Evolutionary conservation across 2,888 invertebrate species (phyloP), one percentile per base, ranked within the genome.

Genomic region (Frankliniella fusca): DNA sequence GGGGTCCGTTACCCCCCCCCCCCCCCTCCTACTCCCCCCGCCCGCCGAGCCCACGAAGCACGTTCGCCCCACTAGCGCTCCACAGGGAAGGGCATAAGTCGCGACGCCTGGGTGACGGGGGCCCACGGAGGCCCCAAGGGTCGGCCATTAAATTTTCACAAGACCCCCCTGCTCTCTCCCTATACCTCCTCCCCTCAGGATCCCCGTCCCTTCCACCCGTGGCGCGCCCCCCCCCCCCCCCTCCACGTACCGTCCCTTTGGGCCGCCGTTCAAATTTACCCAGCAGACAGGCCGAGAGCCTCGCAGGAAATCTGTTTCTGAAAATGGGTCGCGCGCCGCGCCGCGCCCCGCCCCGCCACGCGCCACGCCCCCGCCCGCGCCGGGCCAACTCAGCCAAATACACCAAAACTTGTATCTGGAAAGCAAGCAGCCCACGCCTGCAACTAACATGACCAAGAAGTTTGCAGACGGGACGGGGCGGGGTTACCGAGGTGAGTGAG

Each of bases 41-140:
- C 38, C 38, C 38, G 5, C 38, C 38, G 38, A 5, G 2, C 38
- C 38, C 2, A n/a, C 7, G 70, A 3, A 70, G 70, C 81, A 61
- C 50, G 50, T 81, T 81, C 54, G 38, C 38, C 38, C 38, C 50
- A 18, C 54, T 61, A 81, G 70, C 38, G 49, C 81, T 23, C 76
- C 70, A 27, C 61, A 48, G 28, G 81, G 65, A 76, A 70, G 49
- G 65, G 48, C 81, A 79, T 27, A 48, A 70, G 81, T 49, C 76
- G 65, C 38, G 27, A 28, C 76, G 81, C 65, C 48, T 81, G 65
- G 76, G 76, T 79, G 81, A 76, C 70, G 76, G 70, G 81, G 81
- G 61, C 20, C 61, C 54, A 23, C 11, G 54, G 38, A 38, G 38
- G 81, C 81, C 48, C 27, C 81, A 50, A n/a, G 81, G 54, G 65